phyloP scores from a whole-genome alignment of 2,113 vertebrate species.

The Syngnathus floridae region DNA sequence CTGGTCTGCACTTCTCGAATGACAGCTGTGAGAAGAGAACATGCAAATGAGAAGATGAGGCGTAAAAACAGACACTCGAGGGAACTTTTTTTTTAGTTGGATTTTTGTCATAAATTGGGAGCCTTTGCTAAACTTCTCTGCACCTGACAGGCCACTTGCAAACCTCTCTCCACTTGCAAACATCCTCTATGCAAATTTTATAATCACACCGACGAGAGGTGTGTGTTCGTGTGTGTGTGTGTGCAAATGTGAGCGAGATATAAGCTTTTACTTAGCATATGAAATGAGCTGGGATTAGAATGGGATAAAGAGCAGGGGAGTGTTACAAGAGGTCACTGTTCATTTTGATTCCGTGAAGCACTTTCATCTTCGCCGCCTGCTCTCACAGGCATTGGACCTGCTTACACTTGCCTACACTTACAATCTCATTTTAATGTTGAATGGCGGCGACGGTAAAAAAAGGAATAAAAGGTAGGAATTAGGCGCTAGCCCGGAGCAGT shows the following conservation, averaged over 20 bases:
- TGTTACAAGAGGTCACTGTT: conserved; percentile 59
- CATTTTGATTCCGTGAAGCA: conserved; percentile 52
- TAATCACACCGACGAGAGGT: conserved; percentile 53
- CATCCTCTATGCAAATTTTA: conserved; percentile 63
- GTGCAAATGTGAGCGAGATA: conserved; percentile 46
- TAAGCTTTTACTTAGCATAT: conserved; percentile 71
- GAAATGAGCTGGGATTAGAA: conserved; percentile 68
- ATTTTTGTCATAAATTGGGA: conserved; percentile 31
- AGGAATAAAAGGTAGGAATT: conserved; percentile 1
- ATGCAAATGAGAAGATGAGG: conserved; percentile 51
- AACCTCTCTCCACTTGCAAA: conserved; percentile 39
- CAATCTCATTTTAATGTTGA: conserved; percentile 41
- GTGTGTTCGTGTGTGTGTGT: conserved; percentile 33
- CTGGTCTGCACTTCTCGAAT: conserved; percentile 31
- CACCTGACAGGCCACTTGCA: conserved; percentile 54
- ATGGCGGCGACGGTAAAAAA: conserved; percentile 28
- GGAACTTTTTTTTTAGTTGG: conserved; percentile 43
- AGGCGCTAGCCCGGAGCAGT: background rate
- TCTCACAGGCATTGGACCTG: conserved; percentile 38
- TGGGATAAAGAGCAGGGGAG: conserved; percentile 55
- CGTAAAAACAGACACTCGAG: conserved; percentile 8
- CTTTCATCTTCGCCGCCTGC: conserved; percentile 56
- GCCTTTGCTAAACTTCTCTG: conserved; percentile 41
- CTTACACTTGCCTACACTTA: conserved; percentile 7
- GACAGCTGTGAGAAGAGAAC: conserved; percentile 53